phyloP scores from a whole-genome alignment of 1,140 invertebrate species.

The Drosophila repleta region DNA sequence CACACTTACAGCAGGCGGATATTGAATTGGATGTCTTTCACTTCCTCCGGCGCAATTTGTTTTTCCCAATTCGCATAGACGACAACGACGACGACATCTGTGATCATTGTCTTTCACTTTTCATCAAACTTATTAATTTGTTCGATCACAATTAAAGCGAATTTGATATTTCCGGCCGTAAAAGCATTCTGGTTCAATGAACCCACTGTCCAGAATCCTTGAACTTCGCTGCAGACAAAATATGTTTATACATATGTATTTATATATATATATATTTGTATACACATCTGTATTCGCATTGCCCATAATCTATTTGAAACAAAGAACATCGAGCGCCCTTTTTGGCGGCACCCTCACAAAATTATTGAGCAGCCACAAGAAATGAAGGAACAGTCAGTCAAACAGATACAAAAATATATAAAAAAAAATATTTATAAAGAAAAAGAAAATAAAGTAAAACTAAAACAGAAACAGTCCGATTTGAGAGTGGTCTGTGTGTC shows the following conservation, averaged over 20 bases:
- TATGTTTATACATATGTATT: slow-evolving; percentile 58
- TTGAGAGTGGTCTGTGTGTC: slow-evolving; percentile 56
- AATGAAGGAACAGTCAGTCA: slow-evolving; percentile 14
- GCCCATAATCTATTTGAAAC: slow-evolving; percentile 82
- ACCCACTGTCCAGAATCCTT: slow-evolving; percentile 69
- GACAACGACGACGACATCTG: slow-evolving; percentile 53
- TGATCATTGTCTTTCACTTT: slow-evolving; percentile 74
- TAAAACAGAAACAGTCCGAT: slow-evolving; percentile 45
- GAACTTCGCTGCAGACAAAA: slow-evolving; percentile 71
- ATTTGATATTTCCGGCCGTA: slow-evolving; percentile 76
- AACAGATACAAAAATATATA: slow-evolving; percentile 25
- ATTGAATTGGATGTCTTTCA: slow-evolving; percentile 63
- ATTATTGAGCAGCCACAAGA: slow-evolving; percentile 76
- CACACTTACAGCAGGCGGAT: slow-evolving; percentile 73
- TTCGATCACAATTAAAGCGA: slow-evolving; percentile 74
- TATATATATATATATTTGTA: slow-evolving; percentile 46
- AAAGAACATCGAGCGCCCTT: slow-evolving; percentile 65
- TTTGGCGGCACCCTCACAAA: slow-evolving; percentile 84
- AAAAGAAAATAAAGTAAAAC: slow-evolving; percentile 13
- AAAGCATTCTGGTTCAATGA: slow-evolving; percentile 65
- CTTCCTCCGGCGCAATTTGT: slow-evolving; percentile 36
- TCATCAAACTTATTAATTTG: slow-evolving; percentile 81
- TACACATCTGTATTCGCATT: slow-evolving; percentile 43
- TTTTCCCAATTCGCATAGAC: slow-evolving; percentile 5
- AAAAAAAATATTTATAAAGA: slow-evolving; percentile 5